phyloP scores from a whole-genome alignment of 1,140 invertebrate species.

The Lepidurus arcticus region DNA sequence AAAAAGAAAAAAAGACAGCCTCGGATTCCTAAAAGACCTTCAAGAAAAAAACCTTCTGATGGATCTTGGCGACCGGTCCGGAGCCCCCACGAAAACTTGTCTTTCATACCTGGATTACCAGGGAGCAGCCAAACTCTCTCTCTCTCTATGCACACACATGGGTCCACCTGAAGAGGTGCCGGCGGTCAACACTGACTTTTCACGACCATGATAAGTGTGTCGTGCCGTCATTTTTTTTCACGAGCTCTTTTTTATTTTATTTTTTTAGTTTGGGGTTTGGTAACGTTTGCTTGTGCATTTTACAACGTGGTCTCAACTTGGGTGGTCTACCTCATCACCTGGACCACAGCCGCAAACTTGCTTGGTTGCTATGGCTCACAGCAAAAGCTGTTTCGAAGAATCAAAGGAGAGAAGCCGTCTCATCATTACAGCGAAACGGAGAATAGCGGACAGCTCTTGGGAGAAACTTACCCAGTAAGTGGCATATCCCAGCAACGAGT shows the following conservation, averaged over 20 bases:
- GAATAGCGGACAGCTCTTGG: neutral
- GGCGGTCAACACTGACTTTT: slow-evolving; percentile 18
- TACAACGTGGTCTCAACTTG: slow-evolving; percentile 4
- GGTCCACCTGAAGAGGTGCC: slow-evolving; percentile 13
- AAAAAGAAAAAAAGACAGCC: neutral
- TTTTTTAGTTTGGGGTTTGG: neutral
- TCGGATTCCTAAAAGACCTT: neutral
- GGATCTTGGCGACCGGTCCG: slow-evolving; percentile 9
- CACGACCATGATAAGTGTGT: slow-evolving; percentile 16
- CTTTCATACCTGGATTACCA: neutral
- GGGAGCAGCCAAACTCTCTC: neutral
- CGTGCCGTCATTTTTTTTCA: slow-evolving; percentile 13
- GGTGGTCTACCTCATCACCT: slow-evolving; percentile 20
- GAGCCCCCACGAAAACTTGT: slow-evolving; percentile 7
- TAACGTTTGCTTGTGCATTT: slow-evolving; percentile 14
- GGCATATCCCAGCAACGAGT: slow-evolving; percentile 8
- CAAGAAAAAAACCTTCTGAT: neutral
- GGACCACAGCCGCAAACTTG: neutral
- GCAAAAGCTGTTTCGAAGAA: slow-evolving; percentile 6
- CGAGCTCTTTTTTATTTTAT: slow-evolving; percentile 6
- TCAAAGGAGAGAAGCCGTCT: slow-evolving; percentile 18
- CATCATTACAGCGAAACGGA: neutral
- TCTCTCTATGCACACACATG: neutral
- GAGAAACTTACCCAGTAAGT: slow-evolving; percentile 17
- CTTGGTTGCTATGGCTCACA: neutral